Percentiles rank a stretch among this genome's conserved stretches.
These are phyloP conservation scores for Emydocephalus ijimae DNA, from an alignment of 2,113 vertebrate genomes.

Conservation along the genomic window DNA sequence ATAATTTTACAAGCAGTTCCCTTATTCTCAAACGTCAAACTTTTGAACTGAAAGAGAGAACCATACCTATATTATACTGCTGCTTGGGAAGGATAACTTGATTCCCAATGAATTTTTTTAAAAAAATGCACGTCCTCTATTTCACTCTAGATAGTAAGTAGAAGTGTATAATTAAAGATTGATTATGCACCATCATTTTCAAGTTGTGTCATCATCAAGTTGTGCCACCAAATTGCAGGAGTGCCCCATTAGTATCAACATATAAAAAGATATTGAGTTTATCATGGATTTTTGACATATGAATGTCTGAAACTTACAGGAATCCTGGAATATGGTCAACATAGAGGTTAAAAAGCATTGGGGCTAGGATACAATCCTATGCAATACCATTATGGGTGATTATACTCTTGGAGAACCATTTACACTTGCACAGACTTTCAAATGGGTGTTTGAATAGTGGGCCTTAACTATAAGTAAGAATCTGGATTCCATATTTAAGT, in stretches of 20 bases:
- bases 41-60: neutral
- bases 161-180: neutral
- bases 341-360: no score
- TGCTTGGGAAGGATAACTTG: neutral
- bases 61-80: neutral
- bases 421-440: no score
- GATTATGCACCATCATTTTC: neutral
- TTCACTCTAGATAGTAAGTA: neutral
- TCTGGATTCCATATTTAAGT: no score
- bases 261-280: no score
- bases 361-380: neutral
- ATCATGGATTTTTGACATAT: no score
- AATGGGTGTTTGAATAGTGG: no score
- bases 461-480: no score
- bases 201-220: neutral
- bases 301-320: no score
- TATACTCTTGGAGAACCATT: neutral
- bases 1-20: neutral
- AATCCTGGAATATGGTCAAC: no score
- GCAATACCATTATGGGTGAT: neutral
- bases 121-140: neutral
- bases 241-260: no score
- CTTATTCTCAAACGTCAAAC: neutral
- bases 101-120: neutral
- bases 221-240: no score